phyloP scores from a whole-genome alignment of 2,113 vertebrate species.

The Himantopus leucocephalus region DNA sequence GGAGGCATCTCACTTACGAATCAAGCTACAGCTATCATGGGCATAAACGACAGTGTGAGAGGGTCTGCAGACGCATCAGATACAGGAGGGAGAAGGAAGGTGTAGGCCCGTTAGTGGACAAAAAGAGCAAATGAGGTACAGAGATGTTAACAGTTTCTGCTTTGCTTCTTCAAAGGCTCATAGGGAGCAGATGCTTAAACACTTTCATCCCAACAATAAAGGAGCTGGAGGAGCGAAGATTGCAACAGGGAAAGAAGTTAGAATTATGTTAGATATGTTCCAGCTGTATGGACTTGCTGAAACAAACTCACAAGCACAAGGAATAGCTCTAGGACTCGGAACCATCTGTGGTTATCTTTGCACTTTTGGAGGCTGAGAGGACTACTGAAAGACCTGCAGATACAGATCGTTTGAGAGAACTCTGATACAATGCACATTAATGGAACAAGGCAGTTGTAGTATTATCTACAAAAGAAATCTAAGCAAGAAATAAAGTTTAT shows the following conservation, averaged over 20 bases:
- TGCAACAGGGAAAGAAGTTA: background rate
- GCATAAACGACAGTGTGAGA: background rate
- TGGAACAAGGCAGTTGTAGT: background rate
- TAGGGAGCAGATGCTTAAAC: background rate
- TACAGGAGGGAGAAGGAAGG: background rate
- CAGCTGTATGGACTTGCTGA: background rate
- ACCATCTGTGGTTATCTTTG: background rate
- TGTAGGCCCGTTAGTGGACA: background rate
- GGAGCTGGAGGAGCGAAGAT: background rate
- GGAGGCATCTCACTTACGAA: background rate
- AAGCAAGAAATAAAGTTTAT: background rate
- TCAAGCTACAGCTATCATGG: background rate
- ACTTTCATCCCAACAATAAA: background rate
- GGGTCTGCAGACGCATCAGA: background rate
- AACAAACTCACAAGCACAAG: background rate
- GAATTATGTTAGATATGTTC: background rate
- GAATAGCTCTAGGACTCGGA: background rate
- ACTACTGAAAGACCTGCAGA: background rate
- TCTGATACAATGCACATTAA: fast-evolving
- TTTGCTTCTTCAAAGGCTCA: background rate
- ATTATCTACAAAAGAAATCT: background rate
- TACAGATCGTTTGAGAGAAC: background rate
- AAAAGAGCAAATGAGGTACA: background rate
- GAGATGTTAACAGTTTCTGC: background rate
- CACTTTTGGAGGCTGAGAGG: background rate